Evolutionary conservation across 2,888 invertebrate genomes (phyloP).

Genomic region (Tenthredo notha): DNA sequence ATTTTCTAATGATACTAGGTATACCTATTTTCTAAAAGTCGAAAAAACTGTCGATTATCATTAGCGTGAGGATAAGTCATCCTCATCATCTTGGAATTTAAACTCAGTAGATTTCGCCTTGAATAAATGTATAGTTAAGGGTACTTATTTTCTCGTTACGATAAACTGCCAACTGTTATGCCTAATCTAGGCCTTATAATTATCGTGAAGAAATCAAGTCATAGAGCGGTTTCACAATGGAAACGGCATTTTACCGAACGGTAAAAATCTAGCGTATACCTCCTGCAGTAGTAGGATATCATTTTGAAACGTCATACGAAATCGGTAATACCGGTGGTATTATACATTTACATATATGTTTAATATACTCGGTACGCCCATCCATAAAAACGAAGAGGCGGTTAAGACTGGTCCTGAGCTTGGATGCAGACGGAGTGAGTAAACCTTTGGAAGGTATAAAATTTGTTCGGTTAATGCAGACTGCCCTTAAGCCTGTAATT

Average conservation of each 20-base stretch:
- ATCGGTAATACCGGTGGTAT: conserved; percentile 32
- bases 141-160: conserved; percentile 34
- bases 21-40: not conserved
- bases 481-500: conserved; percentile 65
- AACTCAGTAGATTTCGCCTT: not conserved
- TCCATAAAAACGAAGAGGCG: conserved; percentile 63
- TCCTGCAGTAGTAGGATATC: not conserved
- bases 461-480: conserved; percentile 53
- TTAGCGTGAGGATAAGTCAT: not conserved
- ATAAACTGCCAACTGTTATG: not conserved
- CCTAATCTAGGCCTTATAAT: conserved; percentile 5
- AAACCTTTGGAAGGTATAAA: conserved; percentile 58
- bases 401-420: conserved; percentile 41
- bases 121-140: not conserved
- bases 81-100: not conserved
- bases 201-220: conserved; percentile 32
- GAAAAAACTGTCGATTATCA: not conserved
- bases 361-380: conserved; percentile 59
- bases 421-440: not conserved
- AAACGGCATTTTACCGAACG: conserved; percentile 15
- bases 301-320: not conserved
- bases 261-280: conserved; percentile 13
- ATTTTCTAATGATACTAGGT: not conserved
- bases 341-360: conserved; percentile 39
- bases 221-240: not conserved